phyloP scores from a whole-genome alignment of 1,140 invertebrate genomes.

The Whitmania pigra region DNA sequence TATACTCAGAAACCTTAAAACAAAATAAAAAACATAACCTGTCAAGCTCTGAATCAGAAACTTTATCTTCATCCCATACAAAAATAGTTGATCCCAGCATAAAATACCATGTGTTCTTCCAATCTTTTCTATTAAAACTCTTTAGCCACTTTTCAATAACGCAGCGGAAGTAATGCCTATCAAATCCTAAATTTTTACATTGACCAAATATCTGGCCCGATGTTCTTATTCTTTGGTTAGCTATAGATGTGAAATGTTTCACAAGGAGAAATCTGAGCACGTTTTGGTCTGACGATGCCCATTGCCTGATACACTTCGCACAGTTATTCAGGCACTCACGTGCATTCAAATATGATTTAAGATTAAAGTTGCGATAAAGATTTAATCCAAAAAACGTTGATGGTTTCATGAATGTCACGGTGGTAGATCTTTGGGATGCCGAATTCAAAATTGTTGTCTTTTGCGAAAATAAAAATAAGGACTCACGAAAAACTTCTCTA shows the following conservation, averaged over 20 bases:
- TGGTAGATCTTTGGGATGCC: no score
- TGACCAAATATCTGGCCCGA: slow-evolving; percentile 31
- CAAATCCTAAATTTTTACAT: slow-evolving; percentile 34
- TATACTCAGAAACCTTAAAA: background rate
- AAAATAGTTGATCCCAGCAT: slow-evolving; percentile 33
- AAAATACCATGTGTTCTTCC: slow-evolving; percentile 26
- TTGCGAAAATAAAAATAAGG: no score
- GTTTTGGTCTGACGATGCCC: no score
- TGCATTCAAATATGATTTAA: no score
- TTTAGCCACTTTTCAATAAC: slow-evolving; percentile 28
- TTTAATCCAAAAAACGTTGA: no score
- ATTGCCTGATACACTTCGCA: no score
- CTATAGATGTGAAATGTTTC: slow-evolving; percentile 34
- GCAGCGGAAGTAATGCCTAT: slow-evolving; percentile 28
- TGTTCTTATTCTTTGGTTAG: slow-evolving; percentile 32
- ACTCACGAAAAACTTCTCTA: no score
- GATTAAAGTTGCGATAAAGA: no score
- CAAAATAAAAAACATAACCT: slow-evolving; percentile 25
- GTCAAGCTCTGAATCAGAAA: slow-evolving; percentile 34
- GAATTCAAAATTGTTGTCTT: no score
- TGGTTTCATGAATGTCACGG: no score
- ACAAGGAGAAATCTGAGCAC: slow-evolving; percentile 30
- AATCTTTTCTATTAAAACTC: slow-evolving; percentile 22
- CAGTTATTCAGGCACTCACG: no score
- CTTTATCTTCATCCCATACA: slow-evolving; percentile 34